phyloP scores from a whole-genome alignment of 2,113 vertebrate species.

The Furnarius figulus region DNA sequence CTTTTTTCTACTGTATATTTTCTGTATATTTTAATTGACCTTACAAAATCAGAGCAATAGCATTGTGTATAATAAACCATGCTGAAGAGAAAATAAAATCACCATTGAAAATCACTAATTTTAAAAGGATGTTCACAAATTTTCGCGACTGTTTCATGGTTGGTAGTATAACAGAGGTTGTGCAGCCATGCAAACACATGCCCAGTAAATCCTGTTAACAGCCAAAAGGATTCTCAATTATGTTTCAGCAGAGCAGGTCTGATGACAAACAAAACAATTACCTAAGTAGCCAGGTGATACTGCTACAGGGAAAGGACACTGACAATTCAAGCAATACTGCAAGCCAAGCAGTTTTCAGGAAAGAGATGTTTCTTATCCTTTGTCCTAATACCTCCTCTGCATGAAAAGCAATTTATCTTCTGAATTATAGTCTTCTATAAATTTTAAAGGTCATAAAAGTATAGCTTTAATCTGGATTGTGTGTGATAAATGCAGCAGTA shows the following conservation, averaged over 20 bases:
- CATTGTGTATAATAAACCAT: neutral
- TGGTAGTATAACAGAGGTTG: neutral
- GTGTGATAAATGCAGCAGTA: neutral
- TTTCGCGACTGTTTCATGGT: fast-evolving
- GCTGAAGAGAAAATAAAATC: neutral
- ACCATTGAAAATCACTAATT: neutral
- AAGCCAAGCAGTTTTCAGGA: neutral
- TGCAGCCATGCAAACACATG: neutral
- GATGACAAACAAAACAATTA: neutral
- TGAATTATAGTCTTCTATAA: neutral
- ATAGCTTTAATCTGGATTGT: neutral
- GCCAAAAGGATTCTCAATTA: neutral
- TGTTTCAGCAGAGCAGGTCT: neutral
- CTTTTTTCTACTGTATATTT: neutral
- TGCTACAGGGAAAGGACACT: neutral
- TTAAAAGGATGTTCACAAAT: neutral
- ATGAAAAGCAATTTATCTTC: neutral
- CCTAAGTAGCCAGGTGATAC: neutral
- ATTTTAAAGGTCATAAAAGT: neutral
- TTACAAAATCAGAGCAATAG: neutral
- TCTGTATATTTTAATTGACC: neutral
- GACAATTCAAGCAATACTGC: neutral
- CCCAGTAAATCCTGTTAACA: neutral
- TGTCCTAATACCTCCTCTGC: neutral
- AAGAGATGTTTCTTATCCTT: neutral